Evolutionary conservation across 2,113 vertebrate species (phyloP).

Genomic region (Nerophis lumbriciformis): DNA sequence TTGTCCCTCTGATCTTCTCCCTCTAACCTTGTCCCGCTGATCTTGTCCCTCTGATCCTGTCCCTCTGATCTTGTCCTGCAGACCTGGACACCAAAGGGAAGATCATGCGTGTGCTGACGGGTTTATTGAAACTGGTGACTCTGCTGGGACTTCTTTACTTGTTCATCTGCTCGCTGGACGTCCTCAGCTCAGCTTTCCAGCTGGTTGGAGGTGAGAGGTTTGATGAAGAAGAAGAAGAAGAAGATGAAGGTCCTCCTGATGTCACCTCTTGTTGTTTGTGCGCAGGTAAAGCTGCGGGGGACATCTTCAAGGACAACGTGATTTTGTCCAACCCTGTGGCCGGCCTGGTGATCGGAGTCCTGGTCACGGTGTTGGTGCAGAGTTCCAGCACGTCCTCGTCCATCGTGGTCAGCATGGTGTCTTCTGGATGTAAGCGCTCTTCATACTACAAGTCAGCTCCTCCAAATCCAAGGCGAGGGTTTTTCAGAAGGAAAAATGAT

Average conservation of each 20-base stretch:
- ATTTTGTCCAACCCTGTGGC: constrained; percentile 90
- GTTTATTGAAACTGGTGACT: constrained; percentile 68
- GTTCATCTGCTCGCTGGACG: constrained; percentile 92
- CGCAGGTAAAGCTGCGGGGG: constrained; percentile 88
- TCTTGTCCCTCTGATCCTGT: no score
- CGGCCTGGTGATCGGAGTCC: constrained; percentile 87
- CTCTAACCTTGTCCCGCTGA: no score
- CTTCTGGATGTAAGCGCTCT: constrained; percentile 82
- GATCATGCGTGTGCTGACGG: constrained; percentile 72
- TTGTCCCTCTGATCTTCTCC: no score
- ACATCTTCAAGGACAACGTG: constrained; percentile 88
- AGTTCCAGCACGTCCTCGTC: constrained; percentile 95
- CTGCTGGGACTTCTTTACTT: constrained; percentile 88
- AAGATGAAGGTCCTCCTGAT: no score
- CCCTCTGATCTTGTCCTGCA: constrained; percentile 45
- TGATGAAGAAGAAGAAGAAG: no score
- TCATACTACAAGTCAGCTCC: no score
- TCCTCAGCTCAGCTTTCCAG: constrained; percentile 94
- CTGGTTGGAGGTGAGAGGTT: constrained; percentile 84
- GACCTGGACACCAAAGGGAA: constrained; percentile 83
- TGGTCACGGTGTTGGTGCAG: constrained; percentile 94
- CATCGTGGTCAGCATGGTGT: constrained; percentile 97
- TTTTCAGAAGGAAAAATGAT: no score
- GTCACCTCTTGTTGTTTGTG: not conserved
- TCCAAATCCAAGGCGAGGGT: no score